A percentile compares a stretch with the other conserved stretches of the same genome.
phyloP scores from a whole-genome alignment of 1,140 invertebrate species.

The Portunus trituberculatus region DNA sequence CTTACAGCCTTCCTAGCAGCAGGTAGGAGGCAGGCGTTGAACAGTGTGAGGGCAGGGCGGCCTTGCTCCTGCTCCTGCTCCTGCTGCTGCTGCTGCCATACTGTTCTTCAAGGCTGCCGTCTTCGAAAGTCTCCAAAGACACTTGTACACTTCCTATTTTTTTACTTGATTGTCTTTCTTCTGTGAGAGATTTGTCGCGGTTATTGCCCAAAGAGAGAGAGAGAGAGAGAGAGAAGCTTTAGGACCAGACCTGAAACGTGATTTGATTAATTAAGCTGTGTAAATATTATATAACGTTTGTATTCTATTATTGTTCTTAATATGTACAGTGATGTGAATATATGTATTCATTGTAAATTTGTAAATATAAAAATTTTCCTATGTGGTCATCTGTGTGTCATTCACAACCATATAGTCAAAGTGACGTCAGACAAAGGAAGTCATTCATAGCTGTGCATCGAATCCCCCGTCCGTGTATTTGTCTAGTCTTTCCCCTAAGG shows the following conservation, averaged over 20 bases:
- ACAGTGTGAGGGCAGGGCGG: no score
- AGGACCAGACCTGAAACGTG: neutral
- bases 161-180: constrained; percentile 26
- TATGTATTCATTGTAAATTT: constrained; percentile 74
- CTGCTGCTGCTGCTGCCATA: neutral
- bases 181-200: neutral
- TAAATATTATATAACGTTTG: constrained; percentile 29
- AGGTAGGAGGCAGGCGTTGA: no score
- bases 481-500: no score
- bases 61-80: neutral
- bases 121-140: neutral
- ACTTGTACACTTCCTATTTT: constrained; percentile 24
- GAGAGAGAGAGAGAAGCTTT: neutral
- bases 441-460: neutral
- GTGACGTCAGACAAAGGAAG: neutral
- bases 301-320: constrained; percentile 67
- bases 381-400: neutral
- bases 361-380: constrained; percentile 68
- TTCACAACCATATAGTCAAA: neutral
- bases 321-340: constrained; percentile 71
- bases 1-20: no score
- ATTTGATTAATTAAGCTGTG: neutral
- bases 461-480: no score
- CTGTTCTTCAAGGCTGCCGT: neutral
- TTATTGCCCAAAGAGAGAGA: constrained; percentile 13